A percentile compares a stretch with the other conserved stretches of the same genome.
These are phyloP conservation scores for Diceros bicornis DNA, from an alignment of 2,797 vertebrate genomes.

Conservation along the genomic window DNA sequence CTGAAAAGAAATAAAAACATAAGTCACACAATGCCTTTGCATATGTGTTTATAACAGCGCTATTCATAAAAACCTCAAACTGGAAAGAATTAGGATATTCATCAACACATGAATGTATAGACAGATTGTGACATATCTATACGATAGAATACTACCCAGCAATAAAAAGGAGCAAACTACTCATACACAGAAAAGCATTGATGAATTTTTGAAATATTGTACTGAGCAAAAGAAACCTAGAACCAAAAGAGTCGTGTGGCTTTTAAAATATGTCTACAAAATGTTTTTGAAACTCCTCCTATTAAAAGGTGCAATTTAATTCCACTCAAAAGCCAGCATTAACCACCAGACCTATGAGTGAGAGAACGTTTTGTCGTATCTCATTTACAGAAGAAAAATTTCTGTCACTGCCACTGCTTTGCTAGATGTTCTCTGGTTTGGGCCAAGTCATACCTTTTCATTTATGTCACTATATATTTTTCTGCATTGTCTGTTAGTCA, in stretches of 20 bases:
- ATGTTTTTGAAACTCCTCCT: neutral
- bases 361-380: neutral
- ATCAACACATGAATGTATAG: neutral
- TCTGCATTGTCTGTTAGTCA: neutral
- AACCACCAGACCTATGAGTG: neutral
- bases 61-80: neutral
- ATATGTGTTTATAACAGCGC: neutral
- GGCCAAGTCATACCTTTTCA: accelerated
- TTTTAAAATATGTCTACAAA: neutral
- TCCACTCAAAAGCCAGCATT: neutral
- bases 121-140: neutral
- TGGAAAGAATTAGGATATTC: neutral
- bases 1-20: neutral
- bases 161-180: neutral
- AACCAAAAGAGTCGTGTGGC: neutral
- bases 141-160: neutral
- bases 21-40: neutral
- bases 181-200: neutral
- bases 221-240: neutral
- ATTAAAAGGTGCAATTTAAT: neutral
- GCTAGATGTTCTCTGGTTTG: neutral
- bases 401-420: neutral
- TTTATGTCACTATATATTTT: neutral
- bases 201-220: neutral
- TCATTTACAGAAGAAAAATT: neutral